A percentile compares a stretch with the other conserved stretches of the same genome.
Evolutionary conservation across 2,888 invertebrate species (phyloP).

Genomic region (Tachystola acroxantha): DNA sequence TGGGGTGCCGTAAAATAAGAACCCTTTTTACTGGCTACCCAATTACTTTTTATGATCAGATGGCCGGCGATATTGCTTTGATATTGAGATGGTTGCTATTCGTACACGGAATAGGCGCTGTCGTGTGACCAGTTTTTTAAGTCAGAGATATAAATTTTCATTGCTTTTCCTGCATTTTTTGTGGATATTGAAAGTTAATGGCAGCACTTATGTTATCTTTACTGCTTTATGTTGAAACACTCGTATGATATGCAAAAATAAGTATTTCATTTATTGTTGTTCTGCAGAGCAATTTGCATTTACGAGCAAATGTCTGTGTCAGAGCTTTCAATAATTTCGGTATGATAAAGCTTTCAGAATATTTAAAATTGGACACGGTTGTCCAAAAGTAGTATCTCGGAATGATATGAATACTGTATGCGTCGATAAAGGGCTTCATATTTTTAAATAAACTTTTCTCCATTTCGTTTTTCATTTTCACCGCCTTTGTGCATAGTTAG

Average conservation of each 20-base stretch:
- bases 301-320: too few relatives aligned
- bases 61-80: conserved; percentile 58
- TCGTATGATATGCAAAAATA: too few relatives aligned
- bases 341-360: conserved; percentile 12
- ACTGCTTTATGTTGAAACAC: too few relatives aligned
- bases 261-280: too few relatives aligned
- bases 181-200: conserved; percentile 25
- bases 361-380: not conserved
- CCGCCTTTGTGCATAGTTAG: too few relatives aligned
- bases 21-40: conserved; percentile 71
- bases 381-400: too few relatives aligned
- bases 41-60: conserved; percentile 74
- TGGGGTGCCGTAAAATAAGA: conserved; percentile 66
- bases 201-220: not conserved
- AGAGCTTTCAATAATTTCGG: not conserved
- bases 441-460: too few relatives aligned
- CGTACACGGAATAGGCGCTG: conserved; percentile 34
- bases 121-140: conserved; percentile 30
- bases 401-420: too few relatives aligned
- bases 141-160: conserved; percentile 34
- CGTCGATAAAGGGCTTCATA: too few relatives aligned
- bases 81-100: conserved; percentile 58
- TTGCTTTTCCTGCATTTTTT: conserved; percentile 19
- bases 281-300: not conserved
- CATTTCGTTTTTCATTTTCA: too few relatives aligned